Conservation (phyloP, 1,140 invertebrate genomes). For the Chionoecetes opilio region DNA sequence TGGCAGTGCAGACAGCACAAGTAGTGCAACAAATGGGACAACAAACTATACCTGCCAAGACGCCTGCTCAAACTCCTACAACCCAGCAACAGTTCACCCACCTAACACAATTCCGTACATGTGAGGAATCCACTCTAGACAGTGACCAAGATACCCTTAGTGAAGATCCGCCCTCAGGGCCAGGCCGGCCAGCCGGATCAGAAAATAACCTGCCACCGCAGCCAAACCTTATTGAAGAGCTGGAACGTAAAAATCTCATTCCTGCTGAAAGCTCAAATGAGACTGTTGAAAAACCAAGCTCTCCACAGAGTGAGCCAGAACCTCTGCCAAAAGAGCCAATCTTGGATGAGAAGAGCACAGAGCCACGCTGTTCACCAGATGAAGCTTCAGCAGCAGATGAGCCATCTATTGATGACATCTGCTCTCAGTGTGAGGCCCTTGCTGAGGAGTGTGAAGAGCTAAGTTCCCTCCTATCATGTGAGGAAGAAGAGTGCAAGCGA, state of each 20-base stretch:
- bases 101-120: constrained; percentile 79
- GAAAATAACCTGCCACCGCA: constrained; percentile 65
- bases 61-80: constrained; percentile 47
- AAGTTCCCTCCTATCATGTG: constrained; percentile 80
- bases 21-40: constrained; percentile 74
- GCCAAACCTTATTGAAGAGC: constrained; percentile 80
- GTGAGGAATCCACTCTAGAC: constrained; percentile 79
- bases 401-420: constrained; percentile 80
- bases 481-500: constrained; percentile 81
- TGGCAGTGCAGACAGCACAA: constrained; percentile 90
- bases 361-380: constrained; percentile 69
- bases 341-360: constrained; percentile 76
- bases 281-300: constrained; percentile 51
- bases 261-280: constrained; percentile 66
- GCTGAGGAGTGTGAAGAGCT: constrained; percentile 81
- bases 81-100: constrained; percentile 76
- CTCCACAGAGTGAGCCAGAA: constrained; percentile 70
- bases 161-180: constrained; percentile 78
- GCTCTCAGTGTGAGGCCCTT: constrained; percentile 80
- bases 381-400: constrained; percentile 76
- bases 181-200: constrained; percentile 51
- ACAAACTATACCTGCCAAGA: constrained; percentile 61
- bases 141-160: constrained; percentile 81
- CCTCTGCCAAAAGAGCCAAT: constrained; percentile 63
- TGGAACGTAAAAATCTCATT: constrained; percentile 80